Evolutionary conservation across 2,797 vertebrate genomes (phyloP).

Genomic region (Halcyon chelicuti): DNA sequence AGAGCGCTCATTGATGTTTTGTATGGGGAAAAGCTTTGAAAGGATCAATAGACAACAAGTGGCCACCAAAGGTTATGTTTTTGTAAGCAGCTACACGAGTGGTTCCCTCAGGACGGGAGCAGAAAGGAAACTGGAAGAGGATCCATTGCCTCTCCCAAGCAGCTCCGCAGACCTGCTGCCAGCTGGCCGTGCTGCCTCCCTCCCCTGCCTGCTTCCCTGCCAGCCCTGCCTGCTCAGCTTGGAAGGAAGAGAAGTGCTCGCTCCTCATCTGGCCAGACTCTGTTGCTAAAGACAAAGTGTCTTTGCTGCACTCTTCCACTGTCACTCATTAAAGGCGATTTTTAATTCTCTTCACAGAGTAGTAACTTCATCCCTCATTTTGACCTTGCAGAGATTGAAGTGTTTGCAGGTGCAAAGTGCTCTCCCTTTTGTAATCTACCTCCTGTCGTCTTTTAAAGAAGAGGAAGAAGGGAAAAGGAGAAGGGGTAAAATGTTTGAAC

Average conservation of each 20-base stretch:
- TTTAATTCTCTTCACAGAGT: not conserved
- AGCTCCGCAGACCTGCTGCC: not conserved
- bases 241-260: not conserved
- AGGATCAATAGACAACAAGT: not conserved
- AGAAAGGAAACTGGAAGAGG: conserved; percentile 27
- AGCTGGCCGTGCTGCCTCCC: not conserved
- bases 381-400: not conserved
- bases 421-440: not conserved
- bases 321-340: not conserved
- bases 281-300: not conserved
- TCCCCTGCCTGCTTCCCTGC: not conserved
- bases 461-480: not conserved
- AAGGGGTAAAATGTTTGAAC: not conserved
- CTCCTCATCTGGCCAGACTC: not conserved
- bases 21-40: not conserved
- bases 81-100: not conserved
- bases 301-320: not conserved
- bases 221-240: not conserved
- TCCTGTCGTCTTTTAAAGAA: not conserved
- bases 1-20: not conserved
- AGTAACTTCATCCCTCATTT: not conserved
- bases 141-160: not conserved
- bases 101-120: not conserved
- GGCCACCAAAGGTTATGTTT: conserved; percentile 1
- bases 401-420: fast-evolving